Evolutionary conservation across 2,113 vertebrate species (phyloP).

Genomic region (Regulus satrapa): DNA sequence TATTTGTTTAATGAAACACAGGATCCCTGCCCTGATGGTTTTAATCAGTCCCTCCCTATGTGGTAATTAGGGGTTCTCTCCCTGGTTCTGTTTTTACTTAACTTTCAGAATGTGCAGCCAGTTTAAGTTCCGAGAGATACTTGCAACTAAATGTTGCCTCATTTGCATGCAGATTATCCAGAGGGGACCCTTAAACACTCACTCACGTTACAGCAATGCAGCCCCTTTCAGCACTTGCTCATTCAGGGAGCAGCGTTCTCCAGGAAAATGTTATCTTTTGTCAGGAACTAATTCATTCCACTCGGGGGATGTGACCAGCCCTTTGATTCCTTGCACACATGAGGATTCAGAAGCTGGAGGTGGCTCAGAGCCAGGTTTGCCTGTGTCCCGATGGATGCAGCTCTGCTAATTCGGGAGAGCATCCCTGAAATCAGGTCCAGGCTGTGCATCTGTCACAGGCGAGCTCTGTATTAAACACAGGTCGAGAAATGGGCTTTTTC

Average conservation of each 20-base stretch:
- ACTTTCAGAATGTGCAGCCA: conserved; percentile 55
- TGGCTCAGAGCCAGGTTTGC: not conserved
- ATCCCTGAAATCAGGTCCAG: not conserved
- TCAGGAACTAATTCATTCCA: not conserved
- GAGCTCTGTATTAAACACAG: not conserved
- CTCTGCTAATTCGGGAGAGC: not conserved
- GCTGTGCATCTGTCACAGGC: not conserved
- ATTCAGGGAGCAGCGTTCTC: not conserved
- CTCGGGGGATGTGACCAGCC: not conserved
- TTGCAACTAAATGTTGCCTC: conserved; percentile 23
- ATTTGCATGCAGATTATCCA: conserved; percentile 27
- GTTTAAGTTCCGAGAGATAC: conserved; percentile 52
- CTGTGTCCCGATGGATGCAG: not conserved
- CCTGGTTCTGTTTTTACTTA: conserved; percentile 68
- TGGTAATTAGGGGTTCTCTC: conserved; percentile 61
- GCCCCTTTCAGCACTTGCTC: not conserved
- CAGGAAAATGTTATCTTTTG: not conserved
- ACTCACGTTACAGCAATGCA: not conserved
- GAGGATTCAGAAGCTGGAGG: not conserved
- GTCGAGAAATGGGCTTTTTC: not conserved
- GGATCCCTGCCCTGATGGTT: conserved; percentile 66
- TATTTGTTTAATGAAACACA: conserved; percentile 63
- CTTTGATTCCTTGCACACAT: not conserved
- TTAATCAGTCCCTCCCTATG: conserved; percentile 69
- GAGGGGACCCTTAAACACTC: not conserved